phyloP scores from a whole-genome alignment of 2,797 vertebrate genomes.

The Squalus acanthias region DNA sequence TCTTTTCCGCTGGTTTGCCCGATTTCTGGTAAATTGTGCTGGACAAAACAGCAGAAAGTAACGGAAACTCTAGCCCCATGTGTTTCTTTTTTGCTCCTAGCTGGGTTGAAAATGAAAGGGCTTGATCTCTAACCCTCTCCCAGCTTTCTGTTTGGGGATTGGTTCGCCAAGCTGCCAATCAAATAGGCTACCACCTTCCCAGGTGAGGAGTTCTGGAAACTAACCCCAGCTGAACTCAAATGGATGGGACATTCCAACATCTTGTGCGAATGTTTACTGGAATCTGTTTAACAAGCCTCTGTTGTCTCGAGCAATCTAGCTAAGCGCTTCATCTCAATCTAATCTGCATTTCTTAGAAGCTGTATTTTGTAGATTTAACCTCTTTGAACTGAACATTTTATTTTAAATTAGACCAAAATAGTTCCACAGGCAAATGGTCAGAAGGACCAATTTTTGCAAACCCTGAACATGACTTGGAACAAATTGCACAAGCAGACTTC shows the following conservation, averaged over 20 bases:
- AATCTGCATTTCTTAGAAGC: slow-evolving; percentile 8
- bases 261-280: background rate
- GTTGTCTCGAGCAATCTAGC: background rate
- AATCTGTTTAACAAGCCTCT: background rate
- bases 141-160: background rate
- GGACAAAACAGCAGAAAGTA: background rate
- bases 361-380: background rate
- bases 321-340: background rate
- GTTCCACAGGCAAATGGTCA: background rate
- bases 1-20: no score
- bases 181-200: no score
- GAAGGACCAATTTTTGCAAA: background rate
- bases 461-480: background rate
- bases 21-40: background rate
- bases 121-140: no score
- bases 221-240: background rate
- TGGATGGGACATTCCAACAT: background rate
- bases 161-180: background rate
- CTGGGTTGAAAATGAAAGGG: background rate
- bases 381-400: background rate
- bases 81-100: background rate
- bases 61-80: background rate
- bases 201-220: background rate
- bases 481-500: background rate
- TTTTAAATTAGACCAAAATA: background rate